Base-by-base conservation (phyloP, 1,140 invertebrate species). In the Apolygus lucorum region DNA sequence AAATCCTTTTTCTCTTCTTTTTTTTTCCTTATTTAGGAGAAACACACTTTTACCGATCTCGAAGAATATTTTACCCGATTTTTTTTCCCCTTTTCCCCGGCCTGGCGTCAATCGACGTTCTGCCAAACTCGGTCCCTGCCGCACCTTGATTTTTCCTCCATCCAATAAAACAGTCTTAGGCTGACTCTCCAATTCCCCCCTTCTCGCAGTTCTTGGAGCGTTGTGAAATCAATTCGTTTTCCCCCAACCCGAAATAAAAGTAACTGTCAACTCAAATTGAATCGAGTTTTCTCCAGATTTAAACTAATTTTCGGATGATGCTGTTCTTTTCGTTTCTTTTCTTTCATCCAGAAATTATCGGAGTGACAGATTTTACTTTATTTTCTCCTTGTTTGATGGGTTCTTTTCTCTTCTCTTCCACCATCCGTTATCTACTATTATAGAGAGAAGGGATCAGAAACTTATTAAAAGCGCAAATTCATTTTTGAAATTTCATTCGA, bases 21-120 rank as follows among this genome's bases (percentile, higher is more conserved):
- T n/a, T n/a, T n/a, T n/a, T n/a, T 42, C 22, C 54, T 59, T 59
- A 59, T 59, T 59, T 59, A 59, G 22, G 54, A 8, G n/a, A n/a
- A n/a, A 59, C 8, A 59, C 54, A 59, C 22, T 59, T 59, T 24
- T n/a, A n/a, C 54, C 54, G n/a, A 59, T 59, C 54, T 24, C n/a
- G n/a, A 21, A 59, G 34, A 24, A 59, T 59, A 59, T 59, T 59
- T n/a, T n/a, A n/a, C n/a, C n/a, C n/a, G n/a, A n/a, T n/a, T n/a
- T n/a, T n/a, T n/a, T n/a, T n/a, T n/a, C n/a, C n/a, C 54, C 2
- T 24, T 59, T 42, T 42, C n/a, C n/a, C n/a, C n/a, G n/a, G 34
- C 34, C 54, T 59, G 54, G 22, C 54, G 54, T 21, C 54, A 59
- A 59, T 59, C 22, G 54, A 59, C 54, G 54, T 59, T n/a, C 54